Base-by-base conservation (phyloP, 2,888 invertebrate genomes). In the Ferrisia virgata region DNA sequence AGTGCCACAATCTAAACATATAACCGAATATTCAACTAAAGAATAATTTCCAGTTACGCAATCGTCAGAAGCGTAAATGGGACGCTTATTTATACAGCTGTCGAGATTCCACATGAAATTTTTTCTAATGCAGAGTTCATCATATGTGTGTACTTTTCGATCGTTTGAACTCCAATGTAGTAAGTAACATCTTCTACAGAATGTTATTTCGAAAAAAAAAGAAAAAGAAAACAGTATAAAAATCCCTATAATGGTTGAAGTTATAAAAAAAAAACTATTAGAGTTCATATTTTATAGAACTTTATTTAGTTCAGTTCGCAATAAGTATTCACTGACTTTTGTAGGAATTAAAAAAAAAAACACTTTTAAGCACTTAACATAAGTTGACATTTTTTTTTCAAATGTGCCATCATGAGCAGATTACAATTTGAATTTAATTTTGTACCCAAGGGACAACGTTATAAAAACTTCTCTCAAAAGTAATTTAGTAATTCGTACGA, bases 81-180 rank as follows among this genome's bases (percentile, higher is more conserved):
- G 15, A 76, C 72, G 33, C 28, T 76, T 76, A 76, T 76, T 36
- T 36, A 36, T 69, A 69, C 69, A 69, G 69, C 69, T 69, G 69
- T 69, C 69, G 15, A 69, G 31, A 31, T 69, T 22, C 53, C 69
- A 69, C 18, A 33, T 31, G 69, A 69, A 69, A 69, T 15, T 53
- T 53, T 47, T 47, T n/a, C 8, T 22, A 22, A 53, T 8, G 53
- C n/a, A 47, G 47, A 47, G 47, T 47, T 47, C 47, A 47, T 47
- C 47, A 25, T 9, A 11, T 69, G n/a, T 9, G 28, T 69, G n/a
- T 31, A 69, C 28, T 69, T 69, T 69, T 28, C 31, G 13, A 47
- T 53, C 22, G 53, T 53, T 22, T 53, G 8, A 53, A 53, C 53
- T 53, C 53, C 1, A 6, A 9, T 53, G 13, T 53, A 22, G 22